Evolutionary conservation across 2,113 vertebrate species (phyloP).

Genomic region (Ginglymostoma cirratum): DNA sequence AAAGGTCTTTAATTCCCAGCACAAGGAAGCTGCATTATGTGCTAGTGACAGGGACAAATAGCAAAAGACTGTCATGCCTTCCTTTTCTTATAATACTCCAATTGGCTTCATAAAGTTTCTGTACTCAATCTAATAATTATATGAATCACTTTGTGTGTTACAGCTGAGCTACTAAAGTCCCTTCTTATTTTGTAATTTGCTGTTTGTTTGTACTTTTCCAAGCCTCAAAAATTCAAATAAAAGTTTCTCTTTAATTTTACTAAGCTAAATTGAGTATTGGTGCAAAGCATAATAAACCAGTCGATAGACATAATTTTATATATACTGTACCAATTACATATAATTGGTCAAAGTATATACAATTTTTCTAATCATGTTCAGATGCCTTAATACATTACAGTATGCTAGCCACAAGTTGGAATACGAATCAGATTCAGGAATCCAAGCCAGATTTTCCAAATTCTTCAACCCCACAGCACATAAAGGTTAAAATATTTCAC

Average conservation of each 20-base stretch:
- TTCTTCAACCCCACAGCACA: background rate
- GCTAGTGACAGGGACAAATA: background rate
- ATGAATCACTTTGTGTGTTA: background rate
- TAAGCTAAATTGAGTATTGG: background rate
- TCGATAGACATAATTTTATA: background rate
- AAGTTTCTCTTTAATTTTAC: conserved; percentile 1
- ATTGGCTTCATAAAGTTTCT: background rate
- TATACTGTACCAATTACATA: conserved; percentile 2
- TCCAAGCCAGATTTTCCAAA: conserved; percentile 6
- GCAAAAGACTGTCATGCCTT: background rate
- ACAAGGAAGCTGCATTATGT: background rate
- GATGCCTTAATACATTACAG: background rate
- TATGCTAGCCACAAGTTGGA: background rate
- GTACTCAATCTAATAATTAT: background rate
- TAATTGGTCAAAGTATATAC: conserved; percentile 22
- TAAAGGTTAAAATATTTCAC: conserved; percentile 2
- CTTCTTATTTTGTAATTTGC: conserved; percentile 18
- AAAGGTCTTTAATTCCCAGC: background rate
- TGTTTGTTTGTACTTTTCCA: background rate
- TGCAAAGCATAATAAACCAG: conserved; percentile 15
- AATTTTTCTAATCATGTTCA: conserved; percentile 1
- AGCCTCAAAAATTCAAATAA: conserved; percentile 25
- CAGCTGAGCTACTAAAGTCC: background rate
- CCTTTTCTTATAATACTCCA: background rate
- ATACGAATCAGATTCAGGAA: background rate